A percentile compares a stretch with the other conserved stretches of the same genome.
Conservation (phyloP, 2,888 invertebrate species). For the Sicus ferrugineus region DNA sequence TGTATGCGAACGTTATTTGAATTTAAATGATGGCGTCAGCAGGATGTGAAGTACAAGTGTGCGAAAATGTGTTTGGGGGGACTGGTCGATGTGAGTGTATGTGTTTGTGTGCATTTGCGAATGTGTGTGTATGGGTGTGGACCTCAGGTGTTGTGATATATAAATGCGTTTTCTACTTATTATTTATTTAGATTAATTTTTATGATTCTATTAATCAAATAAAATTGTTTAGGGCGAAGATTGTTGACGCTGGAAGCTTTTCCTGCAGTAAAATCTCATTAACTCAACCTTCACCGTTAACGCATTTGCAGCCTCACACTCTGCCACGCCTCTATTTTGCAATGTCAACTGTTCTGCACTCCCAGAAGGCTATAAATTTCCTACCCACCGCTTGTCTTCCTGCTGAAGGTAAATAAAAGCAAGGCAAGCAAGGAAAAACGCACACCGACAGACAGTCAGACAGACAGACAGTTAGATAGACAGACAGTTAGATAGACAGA, state of each 20-base stretch:
- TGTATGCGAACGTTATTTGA: conserved; percentile 15
- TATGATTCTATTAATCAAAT: no score
- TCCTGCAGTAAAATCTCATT: background rate
- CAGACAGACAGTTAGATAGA: no score
- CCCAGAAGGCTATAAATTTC: no score
- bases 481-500: background rate
- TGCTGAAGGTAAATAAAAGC: no score
- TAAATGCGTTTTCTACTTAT: no score
- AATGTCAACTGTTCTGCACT: no score
- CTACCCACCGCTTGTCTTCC: no score
- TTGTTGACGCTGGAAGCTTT: background rate
- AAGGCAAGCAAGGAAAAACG: no score
- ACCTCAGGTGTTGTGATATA: background rate
- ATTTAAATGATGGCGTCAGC: conserved; percentile 22
- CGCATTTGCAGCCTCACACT: background rate
- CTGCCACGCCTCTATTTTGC: no score
- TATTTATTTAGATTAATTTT: no score
- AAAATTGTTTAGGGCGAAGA: no score
- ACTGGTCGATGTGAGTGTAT: background rate
- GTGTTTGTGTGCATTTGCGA: background rate
- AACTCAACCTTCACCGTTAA: background rate
- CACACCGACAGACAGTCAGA: background rate
- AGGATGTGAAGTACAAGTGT: background rate
- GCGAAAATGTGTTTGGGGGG: no score
- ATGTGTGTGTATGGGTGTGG: background rate